These are phyloP conservation scores for Uropetala carovei DNA, from an alignment of 2,888 invertebrate species.

Conservation along the genomic window DNA sequence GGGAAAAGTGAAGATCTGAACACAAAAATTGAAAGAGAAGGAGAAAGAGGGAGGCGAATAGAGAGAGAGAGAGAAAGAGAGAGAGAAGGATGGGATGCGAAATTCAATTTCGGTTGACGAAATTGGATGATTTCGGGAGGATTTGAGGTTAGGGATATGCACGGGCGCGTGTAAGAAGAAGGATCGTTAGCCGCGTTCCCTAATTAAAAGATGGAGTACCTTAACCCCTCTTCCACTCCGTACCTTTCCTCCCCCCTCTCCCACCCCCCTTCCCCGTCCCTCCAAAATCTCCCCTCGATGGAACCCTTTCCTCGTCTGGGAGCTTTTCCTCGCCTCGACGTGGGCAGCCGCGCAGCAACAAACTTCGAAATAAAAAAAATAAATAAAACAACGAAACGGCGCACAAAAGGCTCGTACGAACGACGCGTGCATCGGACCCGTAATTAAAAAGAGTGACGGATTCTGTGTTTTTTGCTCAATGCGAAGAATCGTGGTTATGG, in stretches of 20 bases:
- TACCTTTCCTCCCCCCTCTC: not conserved
- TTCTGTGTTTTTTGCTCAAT: not conserved
- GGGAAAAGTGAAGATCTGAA: not conserved
- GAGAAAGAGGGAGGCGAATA: not conserved
- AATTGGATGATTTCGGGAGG: not conserved
- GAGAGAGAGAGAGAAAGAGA: not conserved
- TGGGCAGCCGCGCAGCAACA: not conserved
- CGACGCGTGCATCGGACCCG: not conserved
- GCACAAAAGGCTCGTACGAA: not conserved
- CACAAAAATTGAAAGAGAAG: not conserved
- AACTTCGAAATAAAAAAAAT: not conserved
- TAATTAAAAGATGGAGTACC: not conserved
- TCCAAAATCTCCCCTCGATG: not conserved
- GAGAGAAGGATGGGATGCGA: not conserved
- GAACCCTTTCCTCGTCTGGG: not conserved
- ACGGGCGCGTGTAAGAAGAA: not conserved
- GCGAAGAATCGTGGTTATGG: not conserved
- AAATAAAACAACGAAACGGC: not conserved
- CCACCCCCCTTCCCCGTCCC: not conserved
- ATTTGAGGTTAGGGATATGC: not conserved
- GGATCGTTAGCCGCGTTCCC: not conserved
- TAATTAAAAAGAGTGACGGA: conserved; percentile 22
- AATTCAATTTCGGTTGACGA: conserved; percentile 17
- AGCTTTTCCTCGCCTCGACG: not conserved
- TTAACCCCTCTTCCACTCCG: not conserved